Base-by-base conservation (phyloP, 2,113 vertebrate species). In the Coturnix japonica region DNA sequence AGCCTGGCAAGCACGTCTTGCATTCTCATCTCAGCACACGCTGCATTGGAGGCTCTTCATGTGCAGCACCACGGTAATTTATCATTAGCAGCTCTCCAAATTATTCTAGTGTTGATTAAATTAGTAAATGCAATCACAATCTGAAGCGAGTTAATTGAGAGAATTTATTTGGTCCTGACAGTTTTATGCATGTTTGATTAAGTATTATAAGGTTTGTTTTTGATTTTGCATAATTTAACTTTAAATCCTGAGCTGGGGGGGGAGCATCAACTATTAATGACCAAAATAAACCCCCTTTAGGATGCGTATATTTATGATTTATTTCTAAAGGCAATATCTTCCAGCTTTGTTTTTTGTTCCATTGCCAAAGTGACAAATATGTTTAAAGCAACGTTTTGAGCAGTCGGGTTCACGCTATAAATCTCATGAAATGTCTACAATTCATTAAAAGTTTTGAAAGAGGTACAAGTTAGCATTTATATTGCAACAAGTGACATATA, bases 181-280 rank as follows among this genome's bases (percentile, higher is more conserved):
- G 98, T 96, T 99, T 99, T 98, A 99, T 97, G 98, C 97, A 95
- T 98, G 97, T 98, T 98, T 99, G 98, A 99, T 99, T 97, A 99
- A 99, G 98, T 98, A 98, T 98, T 98, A 98, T 97, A 97, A 98
- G 98, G 98, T 98, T 98, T 98, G 98, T 97, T 99, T 99, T 98
- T 98, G 97, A 98, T 98, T 98, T 98, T 98, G 98, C 98, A 98
- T 99, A 99, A 98, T 98, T 98, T 98, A 98, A 98, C 98, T 98
- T 98, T 98, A 98, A 98, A 98, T 98, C 97, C 97, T 97, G 81
- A 71, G 17, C 94, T 78, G 95, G 96, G 95, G 97, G 94, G 96
- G 95, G 97, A 30, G 78, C 70, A 96, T 97, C 96, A 94, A 67
- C 96, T 96, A 98, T 98, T 98, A 98, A 98, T 96, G 97, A 98